Evolutionary conservation across 2,797 vertebrate species (phyloP), one percentile per base, ranked within the genome.

Genomic region (Perodicticus potto): DNA sequence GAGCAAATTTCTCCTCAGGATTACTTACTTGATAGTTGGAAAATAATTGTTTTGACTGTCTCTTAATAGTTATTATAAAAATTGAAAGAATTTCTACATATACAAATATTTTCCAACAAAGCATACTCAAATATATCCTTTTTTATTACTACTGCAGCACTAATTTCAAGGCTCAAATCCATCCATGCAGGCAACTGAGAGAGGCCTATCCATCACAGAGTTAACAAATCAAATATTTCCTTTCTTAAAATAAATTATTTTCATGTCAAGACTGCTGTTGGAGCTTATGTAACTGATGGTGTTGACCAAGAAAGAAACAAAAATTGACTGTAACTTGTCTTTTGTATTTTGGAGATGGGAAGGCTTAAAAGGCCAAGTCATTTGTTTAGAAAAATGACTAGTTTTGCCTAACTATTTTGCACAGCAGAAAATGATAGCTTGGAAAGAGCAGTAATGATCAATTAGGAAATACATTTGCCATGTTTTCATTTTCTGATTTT

Each of bases 361-460:
- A 74, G 10, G 32, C 43, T 76, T 94, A 96, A 95, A 70, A 32
- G 27, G 25, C 34, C 74, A 96, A 94, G 49, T 89, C 70, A 92
- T 89, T 95, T 97, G 61, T 92, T 95, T 89, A 94, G 63, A 95
- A 95, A 96, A 97, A 94, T 95, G 80, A 96, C 78, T 59, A 55
- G 74, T 83, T 97, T 91, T 76, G 12, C 80, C 63, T 94, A 96
- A 94, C n/a, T 82, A 78, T 90, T 97, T 90, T 83, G 63, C 89
- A 93, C 91, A 96, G 92, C 86, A 94, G 65, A 97, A 97, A 97
- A 95, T 96, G 72, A 91, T 69, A 95, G 45, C 84, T 92, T 95
- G 93, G 53, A 91, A 89, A 63, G 40, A 78, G 19, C 70, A 94
- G 53, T 94, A 90, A 89, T 70, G 43, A 94, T 69, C 74, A 95